phyloP scores from a whole-genome alignment of 2,113 vertebrate species.

The Oreamnos americanus region DNA sequence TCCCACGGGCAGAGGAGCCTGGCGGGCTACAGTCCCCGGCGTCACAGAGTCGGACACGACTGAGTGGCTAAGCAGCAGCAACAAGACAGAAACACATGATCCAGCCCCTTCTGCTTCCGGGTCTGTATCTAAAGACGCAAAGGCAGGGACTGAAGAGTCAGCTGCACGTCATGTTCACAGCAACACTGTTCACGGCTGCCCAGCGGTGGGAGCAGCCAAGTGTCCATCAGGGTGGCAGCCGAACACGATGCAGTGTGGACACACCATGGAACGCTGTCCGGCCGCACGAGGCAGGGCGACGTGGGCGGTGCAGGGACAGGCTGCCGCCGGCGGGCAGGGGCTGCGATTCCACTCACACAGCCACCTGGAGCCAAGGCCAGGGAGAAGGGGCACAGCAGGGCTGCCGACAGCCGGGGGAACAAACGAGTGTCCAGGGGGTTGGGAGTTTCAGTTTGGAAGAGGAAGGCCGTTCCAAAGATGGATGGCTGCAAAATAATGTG shows the following conservation, averaged over 20 bases:
- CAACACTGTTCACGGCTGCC: neutral
- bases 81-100: neutral
- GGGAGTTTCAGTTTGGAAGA: neutral
- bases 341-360: neutral
- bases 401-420: neutral
- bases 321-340: neutral
- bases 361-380: neutral
- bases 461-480: neutral
- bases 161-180: neutral
- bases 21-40: fast-evolving
- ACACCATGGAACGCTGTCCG: neutral
- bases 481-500: neutral
- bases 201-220: neutral
- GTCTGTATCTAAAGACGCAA: neutral
- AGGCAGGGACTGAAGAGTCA: neutral
- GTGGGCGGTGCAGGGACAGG: neutral
- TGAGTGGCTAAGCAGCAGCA: neutral
- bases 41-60: neutral
- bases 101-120: neutral
- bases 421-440: neutral
- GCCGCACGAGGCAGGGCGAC: neutral
- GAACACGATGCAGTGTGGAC: neutral
- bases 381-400: neutral
- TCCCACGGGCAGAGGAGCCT: neutral
- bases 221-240: neutral